A percentile compares a stretch with the other conserved stretches of the same genome.
phyloP scores from a whole-genome alignment of 2,113 vertebrate genomes.

The Saguinus midas region DNA sequence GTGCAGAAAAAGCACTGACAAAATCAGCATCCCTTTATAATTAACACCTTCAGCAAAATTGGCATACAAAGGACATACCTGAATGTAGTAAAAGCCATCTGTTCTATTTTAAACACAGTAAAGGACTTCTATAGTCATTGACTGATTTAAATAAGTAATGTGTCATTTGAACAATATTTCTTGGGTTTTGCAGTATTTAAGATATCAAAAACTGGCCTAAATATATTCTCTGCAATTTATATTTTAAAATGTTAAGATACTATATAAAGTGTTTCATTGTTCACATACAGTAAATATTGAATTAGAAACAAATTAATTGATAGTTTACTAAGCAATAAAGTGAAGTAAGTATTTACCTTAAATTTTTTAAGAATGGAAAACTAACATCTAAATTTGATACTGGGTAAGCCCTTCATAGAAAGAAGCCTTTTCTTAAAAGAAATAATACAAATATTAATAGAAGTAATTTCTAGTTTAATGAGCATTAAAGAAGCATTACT shows the following conservation, averaged over 20 bases:
- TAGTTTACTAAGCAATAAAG: conserved; percentile 35
- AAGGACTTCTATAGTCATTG: background rate
- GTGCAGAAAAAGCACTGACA: too few relatives aligned
- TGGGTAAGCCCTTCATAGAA: background rate
- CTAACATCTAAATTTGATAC: background rate
- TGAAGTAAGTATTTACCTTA: conserved; percentile 59
- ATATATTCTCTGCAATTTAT: background rate
- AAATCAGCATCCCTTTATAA: too few relatives aligned
- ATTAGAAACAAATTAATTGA: conserved; percentile 55
- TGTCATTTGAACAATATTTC: conserved; percentile 9
- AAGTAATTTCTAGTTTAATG: background rate
- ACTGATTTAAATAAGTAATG: background rate
- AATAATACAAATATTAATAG: background rate
- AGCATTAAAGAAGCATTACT: background rate
- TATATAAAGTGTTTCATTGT: conserved; percentile 39
- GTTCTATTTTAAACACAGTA: background rate
- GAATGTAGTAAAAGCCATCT: too few relatives aligned
- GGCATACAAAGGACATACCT: too few relatives aligned
- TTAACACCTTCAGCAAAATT: too few relatives aligned
- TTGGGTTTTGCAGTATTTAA: background rate
- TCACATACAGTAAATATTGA: conserved; percentile 16
- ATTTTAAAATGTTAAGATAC: conserved; percentile 29
- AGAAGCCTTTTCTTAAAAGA: background rate
- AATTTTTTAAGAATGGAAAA: conserved; percentile 11
- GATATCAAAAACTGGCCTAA: background rate